Evolutionary conservation across 1,140 invertebrate genomes (phyloP).

Genomic region (Drosophila neocordata): DNA sequence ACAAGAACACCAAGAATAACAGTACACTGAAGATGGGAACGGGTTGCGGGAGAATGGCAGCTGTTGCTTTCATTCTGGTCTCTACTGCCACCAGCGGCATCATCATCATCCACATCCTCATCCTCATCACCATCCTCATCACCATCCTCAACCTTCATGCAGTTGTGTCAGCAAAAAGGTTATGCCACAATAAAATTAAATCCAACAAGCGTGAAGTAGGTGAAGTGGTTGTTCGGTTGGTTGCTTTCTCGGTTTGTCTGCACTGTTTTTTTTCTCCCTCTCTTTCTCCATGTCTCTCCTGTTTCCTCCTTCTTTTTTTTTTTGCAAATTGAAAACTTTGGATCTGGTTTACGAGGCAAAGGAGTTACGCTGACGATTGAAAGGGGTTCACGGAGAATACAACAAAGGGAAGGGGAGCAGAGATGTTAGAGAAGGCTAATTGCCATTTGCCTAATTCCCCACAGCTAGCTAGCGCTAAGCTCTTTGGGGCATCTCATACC

Average conservation of each 20-base stretch:
- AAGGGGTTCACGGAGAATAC: not conserved
- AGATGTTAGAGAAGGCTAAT: constrained; percentile 25
- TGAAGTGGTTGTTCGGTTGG: constrained; percentile 53
- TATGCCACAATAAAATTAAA: constrained; percentile 81
- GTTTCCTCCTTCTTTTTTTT: not conserved
- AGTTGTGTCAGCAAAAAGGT: constrained; percentile 64
- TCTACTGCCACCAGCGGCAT: constrained; percentile 8
- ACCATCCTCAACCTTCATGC: constrained; percentile 26
- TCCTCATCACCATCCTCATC: constrained; percentile 18
- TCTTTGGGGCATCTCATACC: constrained; percentile 27
- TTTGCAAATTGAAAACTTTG: constrained; percentile 74
- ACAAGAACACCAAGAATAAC: constrained; percentile 39
- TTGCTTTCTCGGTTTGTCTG: constrained; percentile 19
- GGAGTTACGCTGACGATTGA: constrained; percentile 30
- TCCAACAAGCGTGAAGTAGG: constrained; percentile 79
- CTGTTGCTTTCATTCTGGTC: constrained; percentile 1
- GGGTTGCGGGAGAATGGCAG: constrained; percentile 17
- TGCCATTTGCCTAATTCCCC: constrained; percentile 46
- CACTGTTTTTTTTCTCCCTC: not conserved
- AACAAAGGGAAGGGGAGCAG: too few relatives aligned
- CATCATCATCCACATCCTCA: constrained; percentile 10
- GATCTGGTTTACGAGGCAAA: constrained; percentile 62
- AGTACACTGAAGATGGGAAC: constrained; percentile 20
- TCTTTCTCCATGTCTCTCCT: too few relatives aligned
- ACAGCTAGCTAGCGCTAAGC: constrained; percentile 23